Base-by-base conservation (phyloP, 2,888 invertebrate species). In the Drosophila borealis region DNA sequence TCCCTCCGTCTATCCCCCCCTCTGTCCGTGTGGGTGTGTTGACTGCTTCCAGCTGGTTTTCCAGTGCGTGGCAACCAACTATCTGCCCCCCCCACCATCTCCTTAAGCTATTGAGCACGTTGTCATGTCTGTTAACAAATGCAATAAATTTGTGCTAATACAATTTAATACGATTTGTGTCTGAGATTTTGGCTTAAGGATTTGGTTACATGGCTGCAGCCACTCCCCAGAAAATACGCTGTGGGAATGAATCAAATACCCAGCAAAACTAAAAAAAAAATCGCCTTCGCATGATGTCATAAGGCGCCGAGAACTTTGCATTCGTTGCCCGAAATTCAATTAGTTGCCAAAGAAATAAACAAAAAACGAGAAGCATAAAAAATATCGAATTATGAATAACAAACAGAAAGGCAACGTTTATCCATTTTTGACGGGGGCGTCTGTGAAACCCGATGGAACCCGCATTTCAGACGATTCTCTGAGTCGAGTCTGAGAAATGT, bases 101-200 rank as follows among this genome's bases (percentile, higher is more conserved):
- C 3, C 13, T 60, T 46, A 36, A 14, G 70, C 67, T 66, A 64
- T 73, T 63, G 65, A 63, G 69, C 70, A 70, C 73, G 84, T 73
- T 87, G 87, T 87, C 83, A 87, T 65, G 87, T 81, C 78, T 74
- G 70, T 74, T 66, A 84, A 70, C 79, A 78, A 79, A 79, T 78
- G 87, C 81, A 84, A 84, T 84, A 87, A 84, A 87, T 84, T 81
- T 80, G 70, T 82, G 70, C 67, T 82, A 82, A 75, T 80, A 86
- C 81, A 82, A 77, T 83, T 87, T 84, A 79, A 83, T 83, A 83
- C 66, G 85, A 78, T 65, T 63, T 60, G 62, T 44, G 60, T 37
- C 50, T 56, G 63, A 55, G 59, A 59, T 71, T 70, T 62, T 66
- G 51, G 37, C 59, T 54, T 53, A 65, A 72, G 67, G 64, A 69